Conservation (phyloP, 2,113 vertebrate genomes). For the Pavo muticus region DNA sequence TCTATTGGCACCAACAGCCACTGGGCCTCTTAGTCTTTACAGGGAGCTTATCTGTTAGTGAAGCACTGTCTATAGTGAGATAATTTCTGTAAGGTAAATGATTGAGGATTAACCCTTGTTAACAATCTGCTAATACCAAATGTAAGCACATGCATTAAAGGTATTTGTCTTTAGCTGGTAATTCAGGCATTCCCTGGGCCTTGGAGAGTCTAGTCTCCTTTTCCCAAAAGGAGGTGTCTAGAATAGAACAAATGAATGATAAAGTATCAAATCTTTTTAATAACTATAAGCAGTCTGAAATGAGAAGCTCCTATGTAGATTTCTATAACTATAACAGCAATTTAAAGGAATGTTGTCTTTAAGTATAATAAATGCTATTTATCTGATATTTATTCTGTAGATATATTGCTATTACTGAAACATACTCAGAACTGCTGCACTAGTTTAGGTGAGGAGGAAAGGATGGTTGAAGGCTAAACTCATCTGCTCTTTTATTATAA, state of each 20-base stretch:
- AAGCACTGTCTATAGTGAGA: neutral
- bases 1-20: neutral
- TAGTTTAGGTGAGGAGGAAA: neutral
- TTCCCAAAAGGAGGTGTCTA: neutral
- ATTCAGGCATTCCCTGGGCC: neutral
- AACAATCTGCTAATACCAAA: neutral
- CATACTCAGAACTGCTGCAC: neutral
- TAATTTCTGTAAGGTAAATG: neutral
- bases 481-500: neutral
- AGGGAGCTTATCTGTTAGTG: neutral
- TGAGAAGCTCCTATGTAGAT: fast-evolving
- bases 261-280: neutral
- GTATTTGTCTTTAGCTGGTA: neutral
- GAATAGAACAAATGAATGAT: neutral
- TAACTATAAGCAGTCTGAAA: neutral
- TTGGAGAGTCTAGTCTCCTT: neutral
- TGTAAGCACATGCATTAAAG: neutral
- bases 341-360: neutral
- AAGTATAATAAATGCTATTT: neutral
- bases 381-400: neutral
- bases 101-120: neutral
- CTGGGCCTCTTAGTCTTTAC: neutral
- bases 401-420: neutral
- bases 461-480: neutral
- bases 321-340: neutral